Evolutionary conservation across 2,888 invertebrate genomes (phyloP).

Genomic region (Parnassius glacialis): DNA sequence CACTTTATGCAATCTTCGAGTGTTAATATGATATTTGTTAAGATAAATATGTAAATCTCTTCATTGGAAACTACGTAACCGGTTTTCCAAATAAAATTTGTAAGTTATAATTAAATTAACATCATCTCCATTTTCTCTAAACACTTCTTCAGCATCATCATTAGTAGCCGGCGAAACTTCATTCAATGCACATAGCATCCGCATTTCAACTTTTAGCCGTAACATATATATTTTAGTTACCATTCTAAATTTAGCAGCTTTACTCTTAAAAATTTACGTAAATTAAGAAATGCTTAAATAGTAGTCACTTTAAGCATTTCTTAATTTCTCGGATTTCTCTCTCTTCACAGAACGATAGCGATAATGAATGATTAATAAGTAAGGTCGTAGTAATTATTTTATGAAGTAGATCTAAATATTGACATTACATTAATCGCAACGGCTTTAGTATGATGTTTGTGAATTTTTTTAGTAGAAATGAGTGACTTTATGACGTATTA

Average conservation of each 20-base stretch:
- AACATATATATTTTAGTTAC: too few relatives aligned
- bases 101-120: neutral
- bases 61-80: constrained; percentile 20
- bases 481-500: constrained; percentile 1
- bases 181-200: too few relatives aligned
- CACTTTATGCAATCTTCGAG: constrained; percentile 39
- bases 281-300: too few relatives aligned
- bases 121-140: neutral
- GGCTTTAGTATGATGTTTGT: neutral
- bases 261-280: too few relatives aligned
- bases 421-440: neutral
- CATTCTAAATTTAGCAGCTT: too few relatives aligned
- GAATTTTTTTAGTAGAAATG: neutral
- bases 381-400: too few relatives aligned
- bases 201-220: too few relatives aligned
- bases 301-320: too few relatives aligned
- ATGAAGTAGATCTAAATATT: neutral
- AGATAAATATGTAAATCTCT: constrained; percentile 1
- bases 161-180: too few relatives aligned
- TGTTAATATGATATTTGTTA: constrained; percentile 34
- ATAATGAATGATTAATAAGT: too few relatives aligned
- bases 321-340: too few relatives aligned
- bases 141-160: neutral
- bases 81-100: neutral
- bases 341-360: too few relatives aligned